Evolutionary conservation across 2,888 invertebrate species (phyloP), one percentile per base, ranked within the genome.

Genomic region (Standfussiana lucernea): DNA sequence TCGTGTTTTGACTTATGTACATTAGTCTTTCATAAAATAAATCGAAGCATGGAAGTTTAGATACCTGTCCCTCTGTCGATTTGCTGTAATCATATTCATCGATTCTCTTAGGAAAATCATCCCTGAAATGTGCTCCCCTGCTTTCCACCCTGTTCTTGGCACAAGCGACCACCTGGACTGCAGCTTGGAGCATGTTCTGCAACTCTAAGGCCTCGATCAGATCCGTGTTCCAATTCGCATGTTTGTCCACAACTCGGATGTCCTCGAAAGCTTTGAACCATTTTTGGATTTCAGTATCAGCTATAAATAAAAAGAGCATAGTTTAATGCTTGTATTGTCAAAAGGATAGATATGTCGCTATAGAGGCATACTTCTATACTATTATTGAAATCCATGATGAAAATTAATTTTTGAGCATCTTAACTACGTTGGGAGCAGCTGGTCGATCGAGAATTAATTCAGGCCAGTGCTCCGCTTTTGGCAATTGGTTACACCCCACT

Each of bases 61-160:
- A 66, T 86, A 97, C 95, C 95, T 99, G 99, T 10, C 98, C 98
- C 76, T 98, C 98, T 6, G 98, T 79, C 0, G 99, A 98, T 92
- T 99, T 99, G 90, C 98, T 98, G 93, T 98, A 99, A 94, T 99
- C 99, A 91, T 97, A 98, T 95, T 99, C 99, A 94, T 99, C 99
- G 3, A 98, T 90, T 87, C 99, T 97, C n/a, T 96, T 96, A 90
- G 98, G 98, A 93, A 97, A 99, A 95, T 99, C 99, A 93, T 99
- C 99, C 75, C 99, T 97, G 59, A 99, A 99, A 94, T 99, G 99
- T 5, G 99, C 99, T n/a, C 99, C 99, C 79, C 99, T 97, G 75
- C 99, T 99, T 95, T 99, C 99, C 86, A 98, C 99, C 65, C 99
- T 97, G 87, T 98, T 98, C 93, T 98, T 98, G 3, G 99, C 99